These are phyloP conservation scores for Lota lota DNA, from an alignment of 2,113 vertebrate genomes.

Conservation along the genomic window DNA sequence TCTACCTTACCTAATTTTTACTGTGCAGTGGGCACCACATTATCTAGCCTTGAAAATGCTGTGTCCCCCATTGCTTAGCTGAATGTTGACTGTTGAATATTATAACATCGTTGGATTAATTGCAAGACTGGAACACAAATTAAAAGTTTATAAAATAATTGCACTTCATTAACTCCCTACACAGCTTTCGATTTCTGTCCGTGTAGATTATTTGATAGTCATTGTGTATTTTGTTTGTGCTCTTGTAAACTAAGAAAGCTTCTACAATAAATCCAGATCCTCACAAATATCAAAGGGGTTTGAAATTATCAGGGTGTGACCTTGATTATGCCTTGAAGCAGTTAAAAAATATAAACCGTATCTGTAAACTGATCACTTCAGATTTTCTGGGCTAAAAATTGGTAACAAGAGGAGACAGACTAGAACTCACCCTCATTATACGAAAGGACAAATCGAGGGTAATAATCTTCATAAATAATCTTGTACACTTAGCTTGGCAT, in stretches of 20 bases:
- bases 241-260: background rate
- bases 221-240: constrained; percentile 7
- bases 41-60: no score
- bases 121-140: background rate
- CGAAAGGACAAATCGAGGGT: background rate
- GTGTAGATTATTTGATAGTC: no score
- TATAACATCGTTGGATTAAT: background rate
- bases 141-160: constrained; percentile 3
- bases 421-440: background rate
- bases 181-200: no score
- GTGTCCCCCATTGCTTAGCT: no score
- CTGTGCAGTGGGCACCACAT: background rate
- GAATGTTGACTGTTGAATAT: no score
- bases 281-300: no score
- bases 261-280: constrained; percentile 13
- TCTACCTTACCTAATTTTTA: constrained; percentile 3
- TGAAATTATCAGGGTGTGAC: background rate
- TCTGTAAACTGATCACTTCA: constrained; percentile 12
- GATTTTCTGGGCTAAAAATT: constrained; percentile 5
- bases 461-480: no score
- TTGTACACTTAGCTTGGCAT: no score
- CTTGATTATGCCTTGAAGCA: constrained; percentile 15
- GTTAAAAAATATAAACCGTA: constrained; percentile 2
- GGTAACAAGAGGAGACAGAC: constrained; percentile 7
- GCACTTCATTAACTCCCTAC: background rate